Base-by-base conservation (phyloP, 1,140 invertebrate genomes). In the Zeugodacus cucurbitae region DNA sequence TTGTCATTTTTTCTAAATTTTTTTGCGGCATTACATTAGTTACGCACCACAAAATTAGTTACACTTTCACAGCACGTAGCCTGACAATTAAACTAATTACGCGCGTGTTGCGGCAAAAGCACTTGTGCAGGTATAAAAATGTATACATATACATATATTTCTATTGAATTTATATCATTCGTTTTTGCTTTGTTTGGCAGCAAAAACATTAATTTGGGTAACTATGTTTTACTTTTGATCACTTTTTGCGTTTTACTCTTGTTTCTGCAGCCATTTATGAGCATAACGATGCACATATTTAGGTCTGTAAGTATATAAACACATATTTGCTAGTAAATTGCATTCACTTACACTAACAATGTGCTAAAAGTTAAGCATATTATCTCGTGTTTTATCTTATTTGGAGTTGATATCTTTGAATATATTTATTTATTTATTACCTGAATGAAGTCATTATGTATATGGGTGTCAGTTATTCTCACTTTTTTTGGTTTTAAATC, bases 21-120 rank as follows among this genome's bases (percentile, higher is more conserved):
- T 10, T n/a, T 62, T 22, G 22, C 17, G n/a, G 62, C n/a, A 64
- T 64, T 29, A 64, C 62, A 64, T 64, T 64, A 64, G 62, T 54
- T 64, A 64, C 26, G 26, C 62, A 7, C 62, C 29, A 29, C 10
- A 26, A 64, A 64, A 64, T 64, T 64, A 29, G 62, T 64, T 64
- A 64, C 62, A 64, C 62, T 64, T 64, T 64, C 62, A 32, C 67
- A 37, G 67, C 67, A 70, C 67, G 67, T 37, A 29, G 67, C 67
- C 67, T 70, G 32, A 32, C 67, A 37, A 70, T 70, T 70, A 70
- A 29, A 70, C 67, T 70, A 37, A 70, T 70, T 70, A 34, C 67
- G 20, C 67, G 67, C 34, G 32, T 70, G 32, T 70, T 70, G 58
- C n/a, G 48, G 48, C 48, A 54, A 17, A 54, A 54, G 48, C 48